Conservation (phyloP, 2,888 invertebrate species). For the Trachelus troglodyta region DNA sequence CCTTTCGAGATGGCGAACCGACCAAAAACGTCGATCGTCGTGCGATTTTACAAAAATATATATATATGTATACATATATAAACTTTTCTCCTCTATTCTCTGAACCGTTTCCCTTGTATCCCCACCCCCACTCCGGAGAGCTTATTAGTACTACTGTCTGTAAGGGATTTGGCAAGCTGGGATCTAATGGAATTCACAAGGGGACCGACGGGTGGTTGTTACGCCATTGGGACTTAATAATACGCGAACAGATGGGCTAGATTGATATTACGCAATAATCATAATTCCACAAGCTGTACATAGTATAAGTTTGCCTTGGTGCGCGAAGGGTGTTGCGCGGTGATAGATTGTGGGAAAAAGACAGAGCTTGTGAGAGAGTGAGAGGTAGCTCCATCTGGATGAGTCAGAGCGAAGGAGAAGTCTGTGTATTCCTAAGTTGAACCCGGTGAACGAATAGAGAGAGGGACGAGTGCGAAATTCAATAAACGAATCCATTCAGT, state of each 20-base stretch:
- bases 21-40: neutral
- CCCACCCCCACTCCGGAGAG: neutral
- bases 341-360: neutral
- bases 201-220: neutral
- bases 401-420: constrained; percentile 14
- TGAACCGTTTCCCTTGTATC: neutral
- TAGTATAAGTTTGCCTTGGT: neutral
- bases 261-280: constrained; percentile 26
- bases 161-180: neutral
- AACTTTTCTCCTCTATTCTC: neutral
- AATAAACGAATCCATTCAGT: constrained; percentile 58
- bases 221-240: constrained; percentile 20
- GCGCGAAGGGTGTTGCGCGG: neutral
- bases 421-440: neutral
- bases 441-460: constrained; percentile 8
- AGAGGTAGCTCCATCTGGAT: neutral
- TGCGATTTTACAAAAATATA: neutral
- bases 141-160: neutral
- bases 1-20: neutral
- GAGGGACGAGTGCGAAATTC: constrained; percentile 46
- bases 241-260: constrained; percentile 19
- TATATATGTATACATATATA: neutral
- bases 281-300: constrained; percentile 15
- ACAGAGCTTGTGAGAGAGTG: neutral
- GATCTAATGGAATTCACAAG: neutral